Percentiles rank a stretch among this genome's conserved stretches.
phyloP scores from a whole-genome alignment of 2,888 invertebrate genomes.

The Frankliniella fusca region DNA sequence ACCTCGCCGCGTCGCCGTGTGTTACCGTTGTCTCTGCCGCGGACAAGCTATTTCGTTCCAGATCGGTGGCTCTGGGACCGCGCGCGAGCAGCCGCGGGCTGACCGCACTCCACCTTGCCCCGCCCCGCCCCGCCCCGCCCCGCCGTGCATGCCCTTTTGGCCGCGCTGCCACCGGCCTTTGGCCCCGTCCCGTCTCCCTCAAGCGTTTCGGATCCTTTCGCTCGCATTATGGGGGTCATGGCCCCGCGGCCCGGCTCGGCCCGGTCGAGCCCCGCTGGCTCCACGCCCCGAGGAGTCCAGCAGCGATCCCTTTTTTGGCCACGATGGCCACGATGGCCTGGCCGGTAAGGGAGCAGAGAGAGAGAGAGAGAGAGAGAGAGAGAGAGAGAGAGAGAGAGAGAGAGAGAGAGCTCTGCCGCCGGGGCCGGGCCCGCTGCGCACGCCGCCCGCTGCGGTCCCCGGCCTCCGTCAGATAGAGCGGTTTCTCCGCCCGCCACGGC shows the following conservation, averaged over 20 bases:
- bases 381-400: too few relatives aligned
- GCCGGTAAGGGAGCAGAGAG: too few relatives aligned
- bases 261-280: too few relatives aligned
- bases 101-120: neutral
- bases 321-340: neutral
- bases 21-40: neutral
- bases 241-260: too few relatives aligned
- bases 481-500: neutral
- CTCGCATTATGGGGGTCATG: too few relatives aligned
- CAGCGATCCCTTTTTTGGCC: neutral
- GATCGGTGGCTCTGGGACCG: neutral
- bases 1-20: neutral
- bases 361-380: too few relatives aligned
- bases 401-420: neutral
- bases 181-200: too few relatives aligned
- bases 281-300: too few relatives aligned
- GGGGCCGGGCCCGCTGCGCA: neutral
- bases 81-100: neutral
- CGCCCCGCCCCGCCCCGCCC: neutral
- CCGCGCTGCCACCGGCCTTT: neutral
- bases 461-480: neutral
- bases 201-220: too few relatives aligned
- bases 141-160: neutral
- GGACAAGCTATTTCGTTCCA: constrained; percentile 24
- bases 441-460: neutral